Percentiles rank a stretch among this genome's conserved stretches.
phyloP scores from a whole-genome alignment of 2,113 vertebrate species.

The Gadus macrocephalus region DNA sequence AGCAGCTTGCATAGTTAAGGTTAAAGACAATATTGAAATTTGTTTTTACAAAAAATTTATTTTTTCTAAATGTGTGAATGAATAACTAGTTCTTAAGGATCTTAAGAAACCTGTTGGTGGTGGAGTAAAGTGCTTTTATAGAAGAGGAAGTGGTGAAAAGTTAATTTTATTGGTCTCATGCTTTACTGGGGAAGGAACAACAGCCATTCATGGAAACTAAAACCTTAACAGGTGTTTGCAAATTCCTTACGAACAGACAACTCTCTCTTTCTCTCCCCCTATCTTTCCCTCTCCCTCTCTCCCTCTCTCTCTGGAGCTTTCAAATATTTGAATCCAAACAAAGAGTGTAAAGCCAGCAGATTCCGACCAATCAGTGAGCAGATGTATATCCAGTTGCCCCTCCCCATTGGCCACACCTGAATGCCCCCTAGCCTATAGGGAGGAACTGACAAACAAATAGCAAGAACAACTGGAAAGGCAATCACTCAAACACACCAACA shows the following conservation, averaged over 20 bases:
- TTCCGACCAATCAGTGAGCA: conserved; percentile 48
- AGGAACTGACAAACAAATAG: conserved; percentile 26
- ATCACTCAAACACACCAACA: conserved; percentile 16
- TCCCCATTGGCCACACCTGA: conserved; percentile 38
- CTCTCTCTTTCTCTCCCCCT: background rate
- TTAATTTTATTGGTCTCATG: conserved; percentile 31
- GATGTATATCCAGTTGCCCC: conserved; percentile 13
- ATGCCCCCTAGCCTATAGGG: conserved; percentile 31
- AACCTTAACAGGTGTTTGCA: conserved; percentile 14
- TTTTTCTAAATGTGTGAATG: too few relatives aligned
- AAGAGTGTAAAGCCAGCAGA: conserved; percentile 37
- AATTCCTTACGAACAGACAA: conserved; percentile 3
- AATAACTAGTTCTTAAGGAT: too few relatives aligned
- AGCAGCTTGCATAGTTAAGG: too few relatives aligned
- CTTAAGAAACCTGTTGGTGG: too few relatives aligned
- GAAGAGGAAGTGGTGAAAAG: too few relatives aligned
- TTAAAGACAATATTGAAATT: too few relatives aligned
- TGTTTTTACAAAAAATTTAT: too few relatives aligned
- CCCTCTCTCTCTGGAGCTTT: conserved; percentile 1
- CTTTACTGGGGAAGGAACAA: conserved; percentile 29
- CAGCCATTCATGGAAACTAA: conserved; percentile 19
- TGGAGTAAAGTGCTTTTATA: too few relatives aligned
- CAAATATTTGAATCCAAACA: conserved; percentile 68
- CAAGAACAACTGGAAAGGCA: background rate
- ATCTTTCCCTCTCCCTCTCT: background rate